phyloP scores from a whole-genome alignment of 2,888 invertebrate species.

The Diplolepis rosae region DNA sequence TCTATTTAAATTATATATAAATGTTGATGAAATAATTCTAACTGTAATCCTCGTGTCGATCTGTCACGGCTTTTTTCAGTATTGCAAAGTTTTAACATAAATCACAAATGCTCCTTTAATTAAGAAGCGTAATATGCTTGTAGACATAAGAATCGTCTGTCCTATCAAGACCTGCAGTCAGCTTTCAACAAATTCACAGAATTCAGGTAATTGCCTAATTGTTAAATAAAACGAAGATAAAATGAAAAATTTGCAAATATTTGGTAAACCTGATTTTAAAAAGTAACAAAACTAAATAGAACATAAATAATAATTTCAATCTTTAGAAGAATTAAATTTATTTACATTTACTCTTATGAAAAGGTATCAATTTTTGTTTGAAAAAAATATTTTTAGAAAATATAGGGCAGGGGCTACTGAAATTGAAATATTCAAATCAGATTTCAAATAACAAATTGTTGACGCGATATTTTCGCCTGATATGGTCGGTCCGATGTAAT shows the following conservation, averaged over 20 bases:
- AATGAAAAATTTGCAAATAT: not conserved
- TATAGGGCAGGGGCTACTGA: not conserved
- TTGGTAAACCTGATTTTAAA: not conserved
- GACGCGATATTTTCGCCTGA: not conserved
- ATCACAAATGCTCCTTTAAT: slow-evolving; percentile 45
- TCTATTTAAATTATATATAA: not conserved
- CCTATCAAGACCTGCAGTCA: slow-evolving; percentile 85
- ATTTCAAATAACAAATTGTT: not conserved
- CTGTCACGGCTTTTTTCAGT: not conserved
- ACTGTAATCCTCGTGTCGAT: not conserved
- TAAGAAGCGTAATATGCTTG: slow-evolving; percentile 70
- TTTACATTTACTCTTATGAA: not conserved
- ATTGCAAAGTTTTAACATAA: slow-evolving; percentile 35
- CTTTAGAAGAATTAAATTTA: not conserved
- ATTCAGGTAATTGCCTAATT: slow-evolving; percentile 78
- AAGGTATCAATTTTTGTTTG: not conserved
- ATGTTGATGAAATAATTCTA: not conserved
- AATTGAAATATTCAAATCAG: not conserved
- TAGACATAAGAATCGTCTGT: slow-evolving; percentile 86
- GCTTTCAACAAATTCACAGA: slow-evolving; percentile 83
- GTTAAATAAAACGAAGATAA: slow-evolving; percentile 28
- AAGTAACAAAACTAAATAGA: not conserved
- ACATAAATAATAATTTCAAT: not conserved
- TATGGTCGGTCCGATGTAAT: not conserved
- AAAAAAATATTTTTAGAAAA: not conserved